Conservation (phyloP, 1,140 invertebrate genomes). For the Centruroides vittatus region DNA sequence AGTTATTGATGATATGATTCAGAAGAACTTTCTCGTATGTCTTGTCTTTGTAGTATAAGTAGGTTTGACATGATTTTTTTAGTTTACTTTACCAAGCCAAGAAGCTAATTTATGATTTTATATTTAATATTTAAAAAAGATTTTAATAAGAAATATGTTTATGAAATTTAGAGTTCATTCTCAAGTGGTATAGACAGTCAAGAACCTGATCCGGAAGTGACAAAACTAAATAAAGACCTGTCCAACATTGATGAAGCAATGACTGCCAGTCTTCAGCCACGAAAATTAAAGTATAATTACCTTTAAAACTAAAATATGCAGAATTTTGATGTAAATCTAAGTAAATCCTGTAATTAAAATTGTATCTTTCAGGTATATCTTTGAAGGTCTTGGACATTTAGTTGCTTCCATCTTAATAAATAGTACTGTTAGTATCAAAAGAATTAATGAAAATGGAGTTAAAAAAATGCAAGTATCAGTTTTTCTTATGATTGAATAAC, state of each 20-base stretch:
- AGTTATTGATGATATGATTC: too few relatives aligned
- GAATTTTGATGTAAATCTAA: too few relatives aligned
- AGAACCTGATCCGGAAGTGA: slow-evolving; percentile 64
- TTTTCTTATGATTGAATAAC: not conserved
- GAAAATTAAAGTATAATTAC: slow-evolving; percentile 54
- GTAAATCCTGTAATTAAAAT: too few relatives aligned
- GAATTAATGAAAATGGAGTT: slow-evolving; percentile 62
- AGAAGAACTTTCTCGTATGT: too few relatives aligned
- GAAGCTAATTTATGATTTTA: too few relatives aligned
- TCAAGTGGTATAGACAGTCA: slow-evolving; percentile 38
- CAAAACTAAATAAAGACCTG: slow-evolving; percentile 63
- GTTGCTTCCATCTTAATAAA: slow-evolving; percentile 72
- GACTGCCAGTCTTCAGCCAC: slow-evolving; percentile 50
- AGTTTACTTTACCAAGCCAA: too few relatives aligned
- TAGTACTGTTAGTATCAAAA: slow-evolving; percentile 58
- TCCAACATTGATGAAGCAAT: slow-evolving; percentile 63
- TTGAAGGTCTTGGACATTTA: slow-evolving; percentile 80
- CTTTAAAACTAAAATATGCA: not conserved
- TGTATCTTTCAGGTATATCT: slow-evolving; percentile 55
- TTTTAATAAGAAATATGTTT: not conserved
- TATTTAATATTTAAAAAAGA: too few relatives aligned
- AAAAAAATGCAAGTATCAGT: slow-evolving; percentile 47
- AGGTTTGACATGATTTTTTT: too few relatives aligned
- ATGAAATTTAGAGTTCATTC: slow-evolving; percentile 4
- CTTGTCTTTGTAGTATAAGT: too few relatives aligned